Base-by-base conservation (phyloP, 2,113 vertebrate species). In the Paradoxurus hermaphroditus region DNA sequence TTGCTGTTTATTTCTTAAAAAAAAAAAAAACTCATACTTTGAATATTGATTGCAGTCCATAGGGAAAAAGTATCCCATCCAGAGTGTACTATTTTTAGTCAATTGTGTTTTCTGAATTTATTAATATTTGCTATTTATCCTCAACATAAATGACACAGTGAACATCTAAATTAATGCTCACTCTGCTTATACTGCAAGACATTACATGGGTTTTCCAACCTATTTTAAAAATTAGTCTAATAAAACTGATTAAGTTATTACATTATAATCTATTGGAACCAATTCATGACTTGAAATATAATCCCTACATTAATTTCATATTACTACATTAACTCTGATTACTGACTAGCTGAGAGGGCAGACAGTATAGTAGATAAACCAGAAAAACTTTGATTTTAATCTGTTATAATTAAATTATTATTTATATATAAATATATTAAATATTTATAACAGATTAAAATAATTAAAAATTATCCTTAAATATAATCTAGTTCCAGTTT, bases 311-410 rank as follows among this genome's bases (percentile, higher is more conserved):
- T 90, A 94, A 86, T 91, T 75, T 91, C 46, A 73, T 25, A 89
- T 96, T 81, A 82, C 14, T 91, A 72, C n/a, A 86, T 90, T 92
- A 97, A 73, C 41, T 90, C 75, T 81, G 63, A 85, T 81, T 73
- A 91, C 62, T 85, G 39, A 94, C 73, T 92, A 85, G 67, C 34
- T 73, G 63, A 56, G 14, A 34, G 31, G 27, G 65, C 16, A 88
- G 14, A 89, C 8, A 39, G 10, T 53, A 89, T 73, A 59, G 27
- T 29, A 79, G 49, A 91, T 46, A 86, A 94, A 39, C 34, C 34
- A 59, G 36, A 83, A 86, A 90, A 86, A 49, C 63, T 94, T 70
- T 68, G n/a, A 91, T 89, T 94, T 93, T 85, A 87, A 79, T 78
- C 63, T 83, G 18, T 81, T 95, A 49, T 73, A 91, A 91, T 85